A percentile compares a stretch with the other conserved stretches of the same genome.
phyloP scores from a whole-genome alignment of 1,140 invertebrate species.

The Coboldia fuscipes region DNA sequence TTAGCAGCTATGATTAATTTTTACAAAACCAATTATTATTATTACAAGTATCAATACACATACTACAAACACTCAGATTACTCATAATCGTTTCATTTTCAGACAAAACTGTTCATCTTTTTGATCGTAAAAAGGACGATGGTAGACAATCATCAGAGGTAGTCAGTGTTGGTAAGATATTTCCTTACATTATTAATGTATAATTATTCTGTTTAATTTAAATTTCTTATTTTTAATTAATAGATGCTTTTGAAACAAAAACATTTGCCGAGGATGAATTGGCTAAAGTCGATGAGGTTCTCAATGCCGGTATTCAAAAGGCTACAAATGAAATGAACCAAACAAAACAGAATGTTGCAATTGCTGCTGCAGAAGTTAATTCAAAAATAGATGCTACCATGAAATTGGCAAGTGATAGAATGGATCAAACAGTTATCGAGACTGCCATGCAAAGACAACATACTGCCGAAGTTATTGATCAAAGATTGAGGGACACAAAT shows the following conservation, averaged over 20 bases:
- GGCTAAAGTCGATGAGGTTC: constrained; percentile 15
- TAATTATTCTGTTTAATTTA: no score
- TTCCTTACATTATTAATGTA: no score
- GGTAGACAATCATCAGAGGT: constrained; percentile 29
- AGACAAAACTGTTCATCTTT: constrained; percentile 33
- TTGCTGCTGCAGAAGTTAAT: constrained; percentile 13
- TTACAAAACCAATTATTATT: no score
- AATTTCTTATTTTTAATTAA: constrained; percentile 7
- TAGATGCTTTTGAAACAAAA: constrained; percentile 17
- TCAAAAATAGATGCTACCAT: constrained; percentile 15
- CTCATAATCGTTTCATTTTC: background rate
- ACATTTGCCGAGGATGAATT: constrained; percentile 15
- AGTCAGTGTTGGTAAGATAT: no score
- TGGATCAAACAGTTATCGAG: no score
- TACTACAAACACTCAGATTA: no score
- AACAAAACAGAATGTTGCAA: constrained; percentile 14
- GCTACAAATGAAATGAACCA: constrained; percentile 14
- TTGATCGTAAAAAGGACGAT: constrained; percentile 37
- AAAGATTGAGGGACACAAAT: constrained; percentile 16
- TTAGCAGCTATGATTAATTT: no score
- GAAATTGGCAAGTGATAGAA: no score
- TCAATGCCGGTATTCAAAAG: constrained; percentile 13
- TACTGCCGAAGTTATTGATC: constrained; percentile 16
- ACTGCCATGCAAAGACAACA: no score
- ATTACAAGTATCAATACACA: no score